Evolutionary conservation across 2,797 vertebrate genomes (phyloP).

Genomic region (Clangula hyemalis): DNA sequence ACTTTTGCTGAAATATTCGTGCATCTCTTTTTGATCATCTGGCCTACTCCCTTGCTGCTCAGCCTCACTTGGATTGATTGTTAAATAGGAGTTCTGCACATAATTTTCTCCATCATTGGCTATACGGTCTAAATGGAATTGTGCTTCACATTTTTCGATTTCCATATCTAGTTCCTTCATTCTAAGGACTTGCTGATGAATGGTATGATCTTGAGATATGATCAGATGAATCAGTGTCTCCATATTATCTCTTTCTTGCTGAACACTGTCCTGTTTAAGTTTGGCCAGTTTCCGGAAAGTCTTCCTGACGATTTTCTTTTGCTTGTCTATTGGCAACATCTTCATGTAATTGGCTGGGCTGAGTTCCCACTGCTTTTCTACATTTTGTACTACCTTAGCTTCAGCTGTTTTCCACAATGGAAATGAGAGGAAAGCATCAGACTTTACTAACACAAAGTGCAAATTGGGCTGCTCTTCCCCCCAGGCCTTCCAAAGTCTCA

Average conservation of each 20-base stretch:
- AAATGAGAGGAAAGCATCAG: conserved; percentile 86
- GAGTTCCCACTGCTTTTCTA: conserved; percentile 83
- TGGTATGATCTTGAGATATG: conserved; percentile 92
- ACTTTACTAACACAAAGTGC: conserved; percentile 89
- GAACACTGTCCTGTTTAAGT: conserved; percentile 85
- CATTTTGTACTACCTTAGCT: conserved; percentile 75
- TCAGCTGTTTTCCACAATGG: conserved; percentile 82
- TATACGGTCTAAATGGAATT: conserved; percentile 73
- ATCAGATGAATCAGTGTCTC: conserved; percentile 90
- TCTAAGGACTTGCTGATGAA: conserved; percentile 89
- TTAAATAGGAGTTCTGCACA: conserved; percentile 78
- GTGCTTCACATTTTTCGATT: conserved; percentile 84
- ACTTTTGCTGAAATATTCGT: conserved; percentile 78
- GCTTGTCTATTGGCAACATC: conserved; percentile 87
- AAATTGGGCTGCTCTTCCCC: conserved; percentile 90
- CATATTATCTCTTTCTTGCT: conserved; percentile 81
- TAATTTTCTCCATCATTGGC: conserved; percentile 80
- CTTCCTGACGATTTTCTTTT: conserved; percentile 93
- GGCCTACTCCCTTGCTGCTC: conserved; percentile 41
- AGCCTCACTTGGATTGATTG: conserved; percentile 36
- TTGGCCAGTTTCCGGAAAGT: conserved; percentile 95
- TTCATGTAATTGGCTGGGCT: conserved; percentile 84
- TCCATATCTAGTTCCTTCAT: conserved; percentile 90
- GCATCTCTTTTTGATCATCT: conserved; percentile 68
- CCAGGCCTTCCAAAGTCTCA: conserved; percentile 94